Conservation (phyloP, 2,888 invertebrate species). For the Tetanocera ferruginea region DNA sequence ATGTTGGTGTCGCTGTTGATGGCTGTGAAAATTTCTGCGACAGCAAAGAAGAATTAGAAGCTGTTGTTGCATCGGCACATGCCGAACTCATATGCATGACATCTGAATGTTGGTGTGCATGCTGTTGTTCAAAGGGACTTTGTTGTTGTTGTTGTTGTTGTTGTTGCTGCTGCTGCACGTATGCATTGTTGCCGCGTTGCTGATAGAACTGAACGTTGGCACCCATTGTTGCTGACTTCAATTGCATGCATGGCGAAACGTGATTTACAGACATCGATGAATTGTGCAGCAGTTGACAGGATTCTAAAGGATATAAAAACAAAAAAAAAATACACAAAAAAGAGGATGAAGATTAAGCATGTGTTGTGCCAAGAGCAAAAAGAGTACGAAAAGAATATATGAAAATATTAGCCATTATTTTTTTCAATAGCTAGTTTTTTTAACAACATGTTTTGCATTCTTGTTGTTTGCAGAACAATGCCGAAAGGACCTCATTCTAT, state of each 20-base stretch:
- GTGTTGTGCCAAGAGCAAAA: not conserved
- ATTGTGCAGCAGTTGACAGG: conserved; percentile 66
- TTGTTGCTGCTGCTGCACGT: conserved; percentile 44
- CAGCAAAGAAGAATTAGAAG: conserved; percentile 11
- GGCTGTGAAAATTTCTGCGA: conserved; percentile 44
- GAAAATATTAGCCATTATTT: conserved; percentile 26
- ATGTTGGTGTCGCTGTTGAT: conserved; percentile 36
- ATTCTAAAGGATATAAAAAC: conserved; percentile 58
- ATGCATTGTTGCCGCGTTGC: conserved; percentile 33
- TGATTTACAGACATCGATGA: conserved; percentile 63
- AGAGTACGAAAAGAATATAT: conserved; percentile 26
- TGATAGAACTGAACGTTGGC: conserved; percentile 40
- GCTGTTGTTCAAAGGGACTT: conserved; percentile 26
- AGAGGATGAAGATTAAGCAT: conserved; percentile 17
- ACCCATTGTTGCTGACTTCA: conserved; percentile 48
- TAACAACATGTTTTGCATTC: not conserved
- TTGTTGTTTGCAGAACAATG: not conserved
- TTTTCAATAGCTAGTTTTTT: not conserved
- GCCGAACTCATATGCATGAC: conserved; percentile 48
- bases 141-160: conserved; percentile 53
- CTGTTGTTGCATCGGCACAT: conserved; percentile 29
- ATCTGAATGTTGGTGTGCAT: conserved; percentile 48
- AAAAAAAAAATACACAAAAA: conserved; percentile 12
- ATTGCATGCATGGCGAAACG: conserved; percentile 57
- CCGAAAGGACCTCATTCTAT: not conserved